These are phyloP conservation scores for Ditylenchus dipsaci DNA, from an alignment of 1,140 invertebrate genomes.

Conservation along the genomic window DNA sequence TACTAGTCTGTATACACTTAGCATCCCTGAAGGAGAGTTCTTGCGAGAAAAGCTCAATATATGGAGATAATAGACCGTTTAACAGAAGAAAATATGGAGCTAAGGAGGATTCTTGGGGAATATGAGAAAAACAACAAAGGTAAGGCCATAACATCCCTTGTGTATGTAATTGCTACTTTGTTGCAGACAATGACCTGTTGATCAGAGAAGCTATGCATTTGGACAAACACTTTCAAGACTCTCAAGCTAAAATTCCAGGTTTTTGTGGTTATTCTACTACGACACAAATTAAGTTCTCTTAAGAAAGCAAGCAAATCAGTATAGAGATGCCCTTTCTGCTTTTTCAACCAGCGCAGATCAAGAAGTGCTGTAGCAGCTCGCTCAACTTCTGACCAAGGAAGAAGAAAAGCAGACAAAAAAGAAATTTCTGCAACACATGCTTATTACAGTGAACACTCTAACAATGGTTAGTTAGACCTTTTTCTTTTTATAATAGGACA, in stretches of 20 bases:
- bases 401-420: not conserved
- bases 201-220: no score
- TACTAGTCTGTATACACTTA: not conserved
- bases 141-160: no score
- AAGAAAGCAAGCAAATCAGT: slow-evolving; percentile 21
- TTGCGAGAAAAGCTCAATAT: slow-evolving; percentile 39
- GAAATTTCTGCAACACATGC: not conserved
- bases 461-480: no score
- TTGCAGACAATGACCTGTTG: no score
- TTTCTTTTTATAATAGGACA: no score
- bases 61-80: slow-evolving; percentile 35
- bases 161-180: no score
- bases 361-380: not conserved
- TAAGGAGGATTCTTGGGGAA: slow-evolving; percentile 31
- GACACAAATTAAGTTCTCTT: not conserved
- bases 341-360: slow-evolving; percentile 1
- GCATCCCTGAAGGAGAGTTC: slow-evolving; percentile 32
- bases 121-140: slow-evolving; percentile 25
- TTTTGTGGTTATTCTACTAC: not conserved
- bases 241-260: not conserved
- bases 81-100: slow-evolving; percentile 42
- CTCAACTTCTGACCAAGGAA: slow-evolving; percentile 2
- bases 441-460: not conserved
- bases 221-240: not conserved
- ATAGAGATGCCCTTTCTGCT: slow-evolving; percentile 17